Evolutionary conservation across 2,113 vertebrate genomes (phyloP).

Genomic region (western clawed frog (Xenopus tropicalis)): DNA sequence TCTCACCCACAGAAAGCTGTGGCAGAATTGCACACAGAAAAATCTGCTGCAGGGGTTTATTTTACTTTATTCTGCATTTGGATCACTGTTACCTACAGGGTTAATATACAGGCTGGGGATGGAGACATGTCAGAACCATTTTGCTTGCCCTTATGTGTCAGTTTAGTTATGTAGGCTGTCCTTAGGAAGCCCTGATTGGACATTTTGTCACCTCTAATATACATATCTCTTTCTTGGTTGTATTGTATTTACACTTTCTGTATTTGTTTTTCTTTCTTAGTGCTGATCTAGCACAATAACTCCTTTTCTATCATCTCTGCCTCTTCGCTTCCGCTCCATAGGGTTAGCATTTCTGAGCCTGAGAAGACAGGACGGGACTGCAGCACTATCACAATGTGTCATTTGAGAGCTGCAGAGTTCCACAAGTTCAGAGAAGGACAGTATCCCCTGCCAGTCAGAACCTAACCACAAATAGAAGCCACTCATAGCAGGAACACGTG

Average conservation of each 20-base stretch:
- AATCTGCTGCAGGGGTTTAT: no score
- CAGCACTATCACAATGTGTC: constrained; percentile 50
- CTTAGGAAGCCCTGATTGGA: constrained; percentile 55
- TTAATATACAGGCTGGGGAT: not conserved
- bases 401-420: constrained; percentile 45
- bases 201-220: constrained; percentile 60
- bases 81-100: not conserved
- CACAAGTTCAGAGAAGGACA: constrained; percentile 39
- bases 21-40: not conserved
- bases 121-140: constrained; percentile 45
- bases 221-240: constrained; percentile 48
- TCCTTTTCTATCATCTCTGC: constrained; percentile 38
- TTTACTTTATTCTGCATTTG: no score
- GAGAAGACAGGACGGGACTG: constrained; percentile 33
- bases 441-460: constrained; percentile 23
- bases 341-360: constrained; percentile 48
- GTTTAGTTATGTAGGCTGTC: constrained; percentile 45
- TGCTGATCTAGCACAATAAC: constrained; percentile 54
- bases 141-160: constrained; percentile 52
- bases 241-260: constrained; percentile 51
- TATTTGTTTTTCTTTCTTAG: constrained; percentile 45
- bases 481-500: constrained; percentile 29
- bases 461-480: constrained; percentile 35
- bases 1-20: not conserved
- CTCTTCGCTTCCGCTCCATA: constrained; percentile 17